Evolutionary conservation across 1,140 invertebrate genomes (phyloP).

Genomic region (Popillia japonica): DNA sequence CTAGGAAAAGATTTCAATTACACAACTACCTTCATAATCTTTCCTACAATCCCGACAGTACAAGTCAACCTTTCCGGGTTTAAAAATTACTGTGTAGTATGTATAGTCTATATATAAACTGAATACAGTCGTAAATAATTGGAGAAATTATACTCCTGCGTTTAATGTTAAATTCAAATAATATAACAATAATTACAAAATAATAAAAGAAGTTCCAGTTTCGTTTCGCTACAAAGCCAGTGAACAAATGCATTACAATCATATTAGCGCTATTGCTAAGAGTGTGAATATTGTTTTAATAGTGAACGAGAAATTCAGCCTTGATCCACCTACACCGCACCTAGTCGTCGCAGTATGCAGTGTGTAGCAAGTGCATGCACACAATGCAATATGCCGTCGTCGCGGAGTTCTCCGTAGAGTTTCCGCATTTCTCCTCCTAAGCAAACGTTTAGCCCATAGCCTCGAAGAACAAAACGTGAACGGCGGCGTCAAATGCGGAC

Average conservation of each 20-base stretch:
- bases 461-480: constrained; percentile 21
- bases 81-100: no score
- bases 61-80: neutral
- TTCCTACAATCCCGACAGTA: neutral
- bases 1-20: constrained; percentile 7
- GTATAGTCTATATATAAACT: no score
- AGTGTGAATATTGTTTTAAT: neutral
- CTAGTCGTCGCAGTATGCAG: constrained; percentile 39
- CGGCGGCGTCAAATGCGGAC: neutral
- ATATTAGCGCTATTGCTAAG: neutral
- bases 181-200: no score
- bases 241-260: neutral
- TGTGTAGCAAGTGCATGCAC: constrained; percentile 43
- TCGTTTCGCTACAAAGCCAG: neutral
- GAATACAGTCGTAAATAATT: no score
- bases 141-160: no score
- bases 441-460: constrained; percentile 11
- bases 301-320: constrained; percentile 37
- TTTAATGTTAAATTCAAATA: no score
- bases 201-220: neutral
- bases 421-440: constrained; percentile 45
- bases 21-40: neutral
- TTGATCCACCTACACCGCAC: constrained; percentile 45
- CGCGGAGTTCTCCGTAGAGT: constrained; percentile 24
- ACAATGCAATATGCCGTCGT: constrained; percentile 5